Evolutionary conservation across 35 echinoderm and acorn worm species (phyloP).

Genomic region (Apostichopus parvimensis): DNA sequence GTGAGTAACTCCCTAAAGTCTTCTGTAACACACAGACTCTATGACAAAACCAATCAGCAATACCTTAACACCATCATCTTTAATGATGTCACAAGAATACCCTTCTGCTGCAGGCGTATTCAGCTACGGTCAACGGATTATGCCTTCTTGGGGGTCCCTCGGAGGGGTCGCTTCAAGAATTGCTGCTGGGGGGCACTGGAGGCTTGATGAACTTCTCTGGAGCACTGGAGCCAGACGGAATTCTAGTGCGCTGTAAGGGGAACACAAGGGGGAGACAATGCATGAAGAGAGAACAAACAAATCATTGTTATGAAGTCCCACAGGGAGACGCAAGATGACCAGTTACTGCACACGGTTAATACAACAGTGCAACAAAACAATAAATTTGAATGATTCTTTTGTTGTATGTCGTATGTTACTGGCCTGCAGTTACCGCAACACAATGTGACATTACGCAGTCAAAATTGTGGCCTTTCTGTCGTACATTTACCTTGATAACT

Average conservation of each 20-base stretch:
- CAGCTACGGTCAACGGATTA: neutral
- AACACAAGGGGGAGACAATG: neutral
- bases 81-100: neutral
- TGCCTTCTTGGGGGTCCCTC: neutral
- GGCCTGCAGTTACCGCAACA: no score
- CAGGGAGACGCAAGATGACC: no score
- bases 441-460: no score
- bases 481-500: no score
- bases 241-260: slow-evolving; percentile 12
- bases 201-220: slow-evolving; percentile 48
- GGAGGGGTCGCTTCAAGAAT: slow-evolving; percentile 15
- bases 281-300: no score
- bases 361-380: no score
- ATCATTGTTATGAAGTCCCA: no score
- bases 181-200: slow-evolving; percentile 47
- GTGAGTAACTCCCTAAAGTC: neutral
- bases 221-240: slow-evolving; percentile 18
- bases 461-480: no score
- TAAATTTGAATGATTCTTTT: no score
- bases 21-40: neutral
- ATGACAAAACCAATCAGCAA: neutral
- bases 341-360: no score
- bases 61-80: neutral
- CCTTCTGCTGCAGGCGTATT: neutral
- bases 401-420: no score